A percentile compares a stretch with the other conserved stretches of the same genome.
These are phyloP conservation scores for Trematocara variabile DNA, from an alignment of 2,113 vertebrate genomes.

Conservation along the genomic window DNA sequence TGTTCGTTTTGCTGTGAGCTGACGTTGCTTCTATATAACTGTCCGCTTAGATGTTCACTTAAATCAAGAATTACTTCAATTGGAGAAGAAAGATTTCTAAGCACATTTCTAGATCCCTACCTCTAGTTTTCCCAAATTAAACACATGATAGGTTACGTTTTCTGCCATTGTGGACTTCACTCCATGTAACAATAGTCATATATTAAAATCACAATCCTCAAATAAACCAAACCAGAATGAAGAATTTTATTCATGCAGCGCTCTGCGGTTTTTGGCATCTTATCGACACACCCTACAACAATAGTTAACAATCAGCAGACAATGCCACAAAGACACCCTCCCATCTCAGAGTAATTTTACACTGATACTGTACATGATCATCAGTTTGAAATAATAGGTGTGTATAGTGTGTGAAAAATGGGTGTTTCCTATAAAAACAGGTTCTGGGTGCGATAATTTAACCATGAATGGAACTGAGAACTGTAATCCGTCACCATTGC, in stretches of 20 bases:
- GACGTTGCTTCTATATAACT: neutral
- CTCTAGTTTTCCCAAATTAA: neutral
- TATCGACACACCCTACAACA: neutral
- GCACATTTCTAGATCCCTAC: neutral
- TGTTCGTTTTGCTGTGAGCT: neutral
- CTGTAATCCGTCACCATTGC: neutral
- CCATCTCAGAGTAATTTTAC: neutral
- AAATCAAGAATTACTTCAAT: neutral
- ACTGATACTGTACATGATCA: neutral
- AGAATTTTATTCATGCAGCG: neutral
- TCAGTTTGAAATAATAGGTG: neutral
- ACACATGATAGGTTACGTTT: neutral
- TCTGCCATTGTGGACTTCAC: neutral
- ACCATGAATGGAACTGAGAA: neutral
- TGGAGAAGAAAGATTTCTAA: neutral
- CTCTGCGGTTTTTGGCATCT: neutral
- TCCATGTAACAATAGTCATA: neutral
- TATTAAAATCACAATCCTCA: neutral
- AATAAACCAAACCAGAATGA: neutral
- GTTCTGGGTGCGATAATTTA: neutral
- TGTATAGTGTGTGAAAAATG: slow-evolving; percentile 2
- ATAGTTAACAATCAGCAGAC: neutral
- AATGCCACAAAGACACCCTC: neutral
- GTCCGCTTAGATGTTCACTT: neutral
- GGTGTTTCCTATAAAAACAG: slow-evolving; percentile 44